Evolutionary conservation across 2,888 invertebrate genomes (phyloP).

Genomic region (Pandemis corylana): DNA sequence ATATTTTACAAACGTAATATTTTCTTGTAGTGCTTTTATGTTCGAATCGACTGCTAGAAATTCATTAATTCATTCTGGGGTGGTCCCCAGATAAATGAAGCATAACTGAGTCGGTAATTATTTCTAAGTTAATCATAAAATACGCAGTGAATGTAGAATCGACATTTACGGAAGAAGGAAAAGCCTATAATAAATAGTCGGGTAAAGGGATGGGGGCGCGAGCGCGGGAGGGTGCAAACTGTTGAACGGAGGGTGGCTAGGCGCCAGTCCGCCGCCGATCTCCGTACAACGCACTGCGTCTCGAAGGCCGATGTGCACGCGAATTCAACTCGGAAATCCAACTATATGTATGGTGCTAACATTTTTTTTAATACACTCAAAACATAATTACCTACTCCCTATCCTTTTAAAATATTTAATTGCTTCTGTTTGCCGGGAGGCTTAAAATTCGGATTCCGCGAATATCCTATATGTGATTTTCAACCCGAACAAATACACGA

Average conservation of each 20-base stretch:
- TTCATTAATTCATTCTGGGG: too few relatives aligned
- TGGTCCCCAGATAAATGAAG: not conserved
- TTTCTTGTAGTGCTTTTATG: too few relatives aligned
- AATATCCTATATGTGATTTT: not conserved
- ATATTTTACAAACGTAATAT: too few relatives aligned
- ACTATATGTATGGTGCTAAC: slow-evolving; percentile 6
- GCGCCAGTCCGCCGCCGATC: slow-evolving; percentile 77
- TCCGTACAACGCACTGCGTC: slow-evolving; percentile 58
- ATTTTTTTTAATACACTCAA: not conserved
- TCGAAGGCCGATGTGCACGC: slow-evolving; percentile 47
- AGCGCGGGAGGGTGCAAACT: slow-evolving; percentile 77
- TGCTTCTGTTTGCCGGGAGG: not conserved
- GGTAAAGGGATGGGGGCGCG: slow-evolving; percentile 56
- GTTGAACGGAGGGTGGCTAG: slow-evolving; percentile 78
- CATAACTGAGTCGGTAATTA: not conserved
- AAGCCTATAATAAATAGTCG: slow-evolving; percentile 41
- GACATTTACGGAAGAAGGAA: slow-evolving; percentile 32
- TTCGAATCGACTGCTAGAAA: too few relatives aligned
- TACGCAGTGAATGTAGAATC: slow-evolving; percentile 25
- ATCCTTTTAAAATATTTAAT: not conserved
- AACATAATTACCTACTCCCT: not conserved
- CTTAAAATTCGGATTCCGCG: not conserved
- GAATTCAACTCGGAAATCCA: slow-evolving; percentile 29
- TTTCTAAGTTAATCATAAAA: slow-evolving; percentile 8
- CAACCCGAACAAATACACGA: slow-evolving; percentile 3